Conservation (phyloP, 2,888 invertebrate species). For the Watsonalla binaria region DNA sequence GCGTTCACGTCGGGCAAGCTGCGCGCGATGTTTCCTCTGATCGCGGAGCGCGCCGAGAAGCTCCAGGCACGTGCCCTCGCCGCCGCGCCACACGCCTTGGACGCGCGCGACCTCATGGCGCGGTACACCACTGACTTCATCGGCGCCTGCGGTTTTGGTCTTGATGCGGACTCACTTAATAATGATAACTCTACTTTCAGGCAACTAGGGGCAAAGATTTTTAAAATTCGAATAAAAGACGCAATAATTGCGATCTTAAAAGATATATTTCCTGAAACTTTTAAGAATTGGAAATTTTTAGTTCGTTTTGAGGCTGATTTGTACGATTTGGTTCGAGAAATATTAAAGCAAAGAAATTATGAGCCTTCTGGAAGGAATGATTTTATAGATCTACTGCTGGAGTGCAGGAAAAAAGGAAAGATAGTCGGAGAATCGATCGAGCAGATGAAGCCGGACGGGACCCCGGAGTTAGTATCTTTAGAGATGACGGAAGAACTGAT, state of each 20-base stretch:
- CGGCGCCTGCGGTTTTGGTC: slow-evolving; percentile 56
- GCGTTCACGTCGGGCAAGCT: slow-evolving; percentile 56
- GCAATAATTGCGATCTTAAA: slow-evolving; percentile 31
- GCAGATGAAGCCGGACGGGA: slow-evolving; percentile 33
- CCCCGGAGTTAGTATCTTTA: slow-evolving; percentile 26
- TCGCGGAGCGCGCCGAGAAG: slow-evolving; percentile 45
- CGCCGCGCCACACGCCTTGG: slow-evolving; percentile 24
- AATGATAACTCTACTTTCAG: slow-evolving; percentile 47
- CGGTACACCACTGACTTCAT: slow-evolving; percentile 56
- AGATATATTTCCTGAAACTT: slow-evolving; percentile 37
- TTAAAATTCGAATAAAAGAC: slow-evolving; percentile 23
- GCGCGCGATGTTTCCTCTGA: slow-evolving; percentile 55
- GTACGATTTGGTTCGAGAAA: slow-evolving; percentile 36
- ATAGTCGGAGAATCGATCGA: slow-evolving; percentile 46
- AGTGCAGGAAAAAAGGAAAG: slow-evolving; percentile 38
- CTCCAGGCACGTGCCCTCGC: slow-evolving; percentile 33
- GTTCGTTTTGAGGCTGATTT: slow-evolving; percentile 36
- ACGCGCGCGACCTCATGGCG: slow-evolving; percentile 55
- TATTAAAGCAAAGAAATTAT: slow-evolving; percentile 42
- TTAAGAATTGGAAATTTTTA: slow-evolving; percentile 32
- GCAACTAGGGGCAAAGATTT: slow-evolving; percentile 43
- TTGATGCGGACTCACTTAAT: slow-evolving; percentile 48
- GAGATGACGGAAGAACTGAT: slow-evolving; percentile 43
- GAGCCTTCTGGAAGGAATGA: slow-evolving; percentile 44
- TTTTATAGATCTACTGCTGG: slow-evolving; percentile 48